These are phyloP conservation scores for Anthrax anthrax DNA, from an alignment of 2,888 invertebrate species.

Conservation along the genomic window DNA sequence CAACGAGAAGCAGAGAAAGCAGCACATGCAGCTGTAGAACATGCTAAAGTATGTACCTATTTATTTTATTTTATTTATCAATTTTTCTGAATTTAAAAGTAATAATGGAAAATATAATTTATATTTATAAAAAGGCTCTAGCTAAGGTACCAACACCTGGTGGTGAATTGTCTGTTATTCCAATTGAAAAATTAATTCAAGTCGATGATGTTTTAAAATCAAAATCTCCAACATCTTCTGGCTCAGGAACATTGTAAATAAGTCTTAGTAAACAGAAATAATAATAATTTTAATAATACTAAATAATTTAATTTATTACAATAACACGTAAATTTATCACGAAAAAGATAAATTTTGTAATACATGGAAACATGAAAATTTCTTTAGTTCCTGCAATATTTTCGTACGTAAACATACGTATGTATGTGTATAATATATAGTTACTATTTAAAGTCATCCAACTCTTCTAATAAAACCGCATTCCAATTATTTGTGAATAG, in stretches of 20 bases:
- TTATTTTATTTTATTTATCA: not conserved
- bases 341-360: too few species aligned
- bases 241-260: constrained; percentile 13
- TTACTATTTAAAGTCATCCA: too few species aligned
- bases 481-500: too few species aligned
- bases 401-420: too few species aligned
- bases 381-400: too few species aligned
- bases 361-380: too few species aligned
- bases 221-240: constrained; percentile 18
- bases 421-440: too few species aligned
- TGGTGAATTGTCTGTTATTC: constrained; percentile 70
- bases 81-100: not conserved
- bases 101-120: too few species aligned
- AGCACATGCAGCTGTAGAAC: constrained; percentile 44
- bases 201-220: constrained; percentile 44
- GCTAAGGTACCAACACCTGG: constrained; percentile 44
- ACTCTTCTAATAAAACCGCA: too few species aligned
- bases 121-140: constrained; percentile 35
- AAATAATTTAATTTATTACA: too few species aligned
- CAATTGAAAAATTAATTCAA: constrained; percentile 68
- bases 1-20: constrained; percentile 62
- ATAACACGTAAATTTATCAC: not conserved
- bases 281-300: not conserved
- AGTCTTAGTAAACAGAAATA: too few species aligned
- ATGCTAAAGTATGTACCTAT: constrained; percentile 30